Evolutionary conservation across 1,140 invertebrate genomes (phyloP).

Genomic region (Ostrea denselamellosa): DNA sequence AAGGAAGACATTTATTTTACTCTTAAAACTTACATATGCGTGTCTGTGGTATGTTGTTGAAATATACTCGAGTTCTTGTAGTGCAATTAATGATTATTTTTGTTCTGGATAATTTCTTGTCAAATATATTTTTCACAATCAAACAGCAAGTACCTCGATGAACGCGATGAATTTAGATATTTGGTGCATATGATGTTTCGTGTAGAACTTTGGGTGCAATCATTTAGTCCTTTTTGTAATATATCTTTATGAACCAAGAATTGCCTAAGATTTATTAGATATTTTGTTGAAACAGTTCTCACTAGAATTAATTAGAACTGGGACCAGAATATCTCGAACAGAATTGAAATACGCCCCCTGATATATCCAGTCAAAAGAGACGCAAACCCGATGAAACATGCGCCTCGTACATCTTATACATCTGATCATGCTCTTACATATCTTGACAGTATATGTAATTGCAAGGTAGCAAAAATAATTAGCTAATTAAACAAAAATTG

Average conservation of each 20-base stretch:
- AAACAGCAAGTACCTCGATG: not conserved
- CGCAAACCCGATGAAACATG: not conserved
- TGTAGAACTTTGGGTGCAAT: constrained; percentile 1
- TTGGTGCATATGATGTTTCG: not conserved
- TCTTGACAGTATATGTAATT: constrained; percentile 13
- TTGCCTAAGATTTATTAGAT: not conserved
- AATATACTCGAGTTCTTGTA: too few relatives aligned
- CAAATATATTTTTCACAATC: not conserved
- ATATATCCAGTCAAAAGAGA: not conserved
- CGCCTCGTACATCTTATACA: not conserved
- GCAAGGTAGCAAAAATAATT: constrained; percentile 21
- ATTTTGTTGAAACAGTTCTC: not conserved
- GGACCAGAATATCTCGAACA: not conserved
- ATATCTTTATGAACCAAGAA: not conserved
- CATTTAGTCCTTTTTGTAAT: not conserved
- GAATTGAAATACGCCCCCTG: not conserved
- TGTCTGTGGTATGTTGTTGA: too few relatives aligned
- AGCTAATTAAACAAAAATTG: constrained; percentile 5
- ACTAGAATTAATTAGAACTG: not conserved
- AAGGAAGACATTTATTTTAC: too few relatives aligned
- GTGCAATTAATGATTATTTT: too few relatives aligned
- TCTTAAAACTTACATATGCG: too few relatives aligned
- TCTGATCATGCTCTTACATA: not conserved
- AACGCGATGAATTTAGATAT: not conserved
- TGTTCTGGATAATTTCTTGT: not conserved